Conservation (phyloP, 2,797 vertebrate genomes). For the Gymnocypris eckloni region DNA sequence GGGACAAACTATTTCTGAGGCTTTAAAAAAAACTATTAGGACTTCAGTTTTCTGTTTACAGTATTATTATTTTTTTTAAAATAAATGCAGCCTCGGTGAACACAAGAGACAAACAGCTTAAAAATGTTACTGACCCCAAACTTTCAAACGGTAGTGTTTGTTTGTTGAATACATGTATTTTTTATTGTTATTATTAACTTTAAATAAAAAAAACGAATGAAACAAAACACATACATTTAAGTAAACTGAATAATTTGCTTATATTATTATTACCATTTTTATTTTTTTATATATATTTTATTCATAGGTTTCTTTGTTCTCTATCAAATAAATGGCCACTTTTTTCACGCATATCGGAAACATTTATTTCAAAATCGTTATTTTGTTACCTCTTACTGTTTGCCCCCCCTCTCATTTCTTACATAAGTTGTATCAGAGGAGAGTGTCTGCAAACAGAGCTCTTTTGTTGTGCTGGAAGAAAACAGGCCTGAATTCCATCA, state of each 20-base stretch:
- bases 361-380: neutral
- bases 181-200: neutral
- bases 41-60: no score
- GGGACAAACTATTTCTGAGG: no score
- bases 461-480: conserved; percentile 46
- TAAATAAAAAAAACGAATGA: neutral
- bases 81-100: no score
- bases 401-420: neutral
- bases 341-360: neutral
- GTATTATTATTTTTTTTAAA: no score
- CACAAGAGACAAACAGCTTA: no score
- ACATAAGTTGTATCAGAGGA: conserved; percentile 17
- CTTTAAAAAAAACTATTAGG: no score
- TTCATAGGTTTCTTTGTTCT: neutral
- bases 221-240: no score
- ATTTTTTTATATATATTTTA: neutral
- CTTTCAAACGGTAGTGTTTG: no score
- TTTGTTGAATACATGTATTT: neutral
- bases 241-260: no score
- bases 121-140: no score
- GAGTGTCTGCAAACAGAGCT: conserved; percentile 32
- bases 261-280: no score
- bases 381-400: neutral
- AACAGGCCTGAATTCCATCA: conserved; percentile 40
- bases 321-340: no score